These are phyloP conservation scores for Lacerta viridis DNA, from an alignment of 2,797 vertebrate species.

Conservation along the genomic window DNA sequence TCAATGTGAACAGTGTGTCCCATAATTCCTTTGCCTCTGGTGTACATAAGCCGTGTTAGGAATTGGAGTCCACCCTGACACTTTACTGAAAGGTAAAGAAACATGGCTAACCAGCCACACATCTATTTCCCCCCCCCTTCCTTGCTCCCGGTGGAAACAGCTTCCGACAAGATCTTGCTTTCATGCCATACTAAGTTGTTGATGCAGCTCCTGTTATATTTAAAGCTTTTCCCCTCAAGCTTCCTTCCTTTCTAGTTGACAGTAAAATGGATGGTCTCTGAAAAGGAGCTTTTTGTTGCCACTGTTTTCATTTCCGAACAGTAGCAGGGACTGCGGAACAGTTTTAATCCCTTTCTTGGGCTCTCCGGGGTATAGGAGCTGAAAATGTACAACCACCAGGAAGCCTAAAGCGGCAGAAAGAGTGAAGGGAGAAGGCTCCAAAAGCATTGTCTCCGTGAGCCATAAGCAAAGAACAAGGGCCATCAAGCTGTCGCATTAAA, in stretches of 20 bases:
- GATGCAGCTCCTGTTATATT: conserved; percentile 39
- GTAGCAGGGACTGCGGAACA: conserved; percentile 22
- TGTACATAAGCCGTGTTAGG: background rate
- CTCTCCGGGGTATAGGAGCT: conserved; percentile 45
- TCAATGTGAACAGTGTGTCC: background rate
- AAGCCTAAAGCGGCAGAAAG: conserved; percentile 42
- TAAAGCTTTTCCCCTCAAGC: conserved; percentile 53
- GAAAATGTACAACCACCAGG: conserved; percentile 28
- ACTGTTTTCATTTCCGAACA: conserved; percentile 44
- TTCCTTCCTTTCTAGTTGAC: conserved; percentile 46
- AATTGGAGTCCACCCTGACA: background rate
- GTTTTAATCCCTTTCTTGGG: conserved; percentile 42
- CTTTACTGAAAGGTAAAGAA: conserved; percentile 19
- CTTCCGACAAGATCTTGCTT: background rate
- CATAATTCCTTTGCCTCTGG: background rate
- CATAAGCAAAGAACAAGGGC: conserved; percentile 34
- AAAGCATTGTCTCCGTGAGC: conserved; percentile 24
- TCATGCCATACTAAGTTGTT: conserved; percentile 50
- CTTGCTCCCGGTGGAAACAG: conserved; percentile 41
- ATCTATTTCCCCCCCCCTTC: background rate
- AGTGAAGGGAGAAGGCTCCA: conserved; percentile 5
- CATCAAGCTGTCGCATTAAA: background rate
- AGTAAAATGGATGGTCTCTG: conserved; percentile 46
- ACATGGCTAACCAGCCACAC: background rate
- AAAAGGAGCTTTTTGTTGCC: conserved; percentile 49